phyloP scores from a whole-genome alignment of 2,888 invertebrate genomes.

The Apomyelois bistriatella region DNA sequence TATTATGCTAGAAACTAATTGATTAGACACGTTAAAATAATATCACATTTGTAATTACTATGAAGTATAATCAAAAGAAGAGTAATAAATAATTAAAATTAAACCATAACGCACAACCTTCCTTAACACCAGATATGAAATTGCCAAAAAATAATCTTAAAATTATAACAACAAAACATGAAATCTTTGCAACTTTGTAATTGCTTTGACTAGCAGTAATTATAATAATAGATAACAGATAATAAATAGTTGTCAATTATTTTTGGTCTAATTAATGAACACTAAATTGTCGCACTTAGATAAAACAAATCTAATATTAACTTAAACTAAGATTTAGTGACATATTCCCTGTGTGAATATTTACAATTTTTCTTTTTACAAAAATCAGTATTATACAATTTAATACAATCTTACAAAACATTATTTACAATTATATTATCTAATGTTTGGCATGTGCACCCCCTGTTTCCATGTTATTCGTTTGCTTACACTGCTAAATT shows the following conservation, averaged over 20 bases:
- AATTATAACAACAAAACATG: no score
- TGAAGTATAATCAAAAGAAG: background rate
- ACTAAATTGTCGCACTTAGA: no score
- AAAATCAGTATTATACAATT: constrained; percentile 16
- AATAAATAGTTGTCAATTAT: no score
- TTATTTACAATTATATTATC: constrained; percentile 29
- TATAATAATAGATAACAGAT: no score
- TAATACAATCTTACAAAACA: constrained; percentile 25
- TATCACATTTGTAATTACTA: constrained; percentile 22
- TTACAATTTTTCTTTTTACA: constrained; percentile 5
- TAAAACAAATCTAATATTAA: background rate
- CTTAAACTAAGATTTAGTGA: background rate
- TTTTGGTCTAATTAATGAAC: background rate
- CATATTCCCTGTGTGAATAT: background rate
- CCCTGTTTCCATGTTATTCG: constrained; percentile 54
- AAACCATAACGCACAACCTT: no score
- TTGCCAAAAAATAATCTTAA: no score
- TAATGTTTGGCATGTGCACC: constrained; percentile 49
- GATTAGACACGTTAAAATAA: constrained; percentile 19
- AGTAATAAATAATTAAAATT: background rate
- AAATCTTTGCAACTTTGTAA: no score
- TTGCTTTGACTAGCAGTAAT: no score
- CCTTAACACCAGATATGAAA: no score
- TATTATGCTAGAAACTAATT: background rate
- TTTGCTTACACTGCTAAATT: constrained; percentile 28